Conservation (phyloP, 1,140 invertebrate genomes). For the Planococcus citri region DNA sequence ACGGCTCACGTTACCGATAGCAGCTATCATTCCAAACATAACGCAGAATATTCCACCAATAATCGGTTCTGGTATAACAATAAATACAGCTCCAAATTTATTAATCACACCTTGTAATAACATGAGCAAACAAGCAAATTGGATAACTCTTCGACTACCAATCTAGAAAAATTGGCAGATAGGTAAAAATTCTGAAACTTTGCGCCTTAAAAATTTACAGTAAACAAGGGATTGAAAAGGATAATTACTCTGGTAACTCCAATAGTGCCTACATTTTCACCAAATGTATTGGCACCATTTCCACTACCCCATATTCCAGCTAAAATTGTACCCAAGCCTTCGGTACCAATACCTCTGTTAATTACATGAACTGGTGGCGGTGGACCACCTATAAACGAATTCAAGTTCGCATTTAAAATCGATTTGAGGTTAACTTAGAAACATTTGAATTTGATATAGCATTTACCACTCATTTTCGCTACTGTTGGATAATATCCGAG, state of each 20-base stretch:
- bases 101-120: conserved; percentile 64
- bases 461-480: conserved; percentile 59
- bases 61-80: conserved; percentile 79
- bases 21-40: conserved; percentile 75
- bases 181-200: neutral
- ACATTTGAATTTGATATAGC: too few relatives aligned
- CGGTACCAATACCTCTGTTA: conserved; percentile 70
- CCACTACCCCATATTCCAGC: conserved; percentile 70
- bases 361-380: conserved; percentile 74
- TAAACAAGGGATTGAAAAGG: neutral
- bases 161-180: conserved; percentile 40
- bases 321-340: conserved; percentile 68
- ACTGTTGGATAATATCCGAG: conserved; percentile 82
- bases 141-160: conserved; percentile 72
- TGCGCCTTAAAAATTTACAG: neutral
- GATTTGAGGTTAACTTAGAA: too few relatives aligned
- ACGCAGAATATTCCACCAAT: conserved; percentile 76
- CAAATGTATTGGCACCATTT: conserved; percentile 78
- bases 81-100: conserved; percentile 73
- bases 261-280: conserved; percentile 81
- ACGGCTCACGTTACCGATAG: conserved; percentile 63
- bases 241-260: conserved; percentile 49
- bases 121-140: conserved; percentile 64
- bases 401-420: conserved; percentile 25
- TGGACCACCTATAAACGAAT: conserved; percentile 44